A percentile compares a stretch with the other conserved stretches of the same genome.
These are phyloP conservation scores for Delia radicum DNA, from an alignment of 1,140 invertebrate species.

Conservation along the genomic window DNA sequence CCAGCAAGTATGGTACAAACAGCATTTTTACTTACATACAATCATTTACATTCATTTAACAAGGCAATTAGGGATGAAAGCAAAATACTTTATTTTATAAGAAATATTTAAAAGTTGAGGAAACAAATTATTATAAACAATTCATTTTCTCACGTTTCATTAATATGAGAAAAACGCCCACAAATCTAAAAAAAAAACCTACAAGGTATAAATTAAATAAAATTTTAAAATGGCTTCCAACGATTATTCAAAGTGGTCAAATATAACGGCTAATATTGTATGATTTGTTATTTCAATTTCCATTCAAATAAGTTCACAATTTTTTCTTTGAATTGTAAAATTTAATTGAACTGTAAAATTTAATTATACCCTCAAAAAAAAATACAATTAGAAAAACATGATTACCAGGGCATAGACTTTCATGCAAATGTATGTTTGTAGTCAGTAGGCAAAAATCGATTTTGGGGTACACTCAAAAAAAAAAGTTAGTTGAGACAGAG, in stretches of 20 bases:
- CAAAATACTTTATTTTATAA: neutral
- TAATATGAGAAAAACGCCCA: neutral
- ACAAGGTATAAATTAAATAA: neutral
- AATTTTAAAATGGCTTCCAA: neutral
- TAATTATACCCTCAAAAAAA: neutral
- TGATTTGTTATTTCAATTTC: neutral
- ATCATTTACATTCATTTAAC: too few relatives aligned
- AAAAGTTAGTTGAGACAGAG: too few relatives aligned
- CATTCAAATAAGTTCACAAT: too few relatives aligned
- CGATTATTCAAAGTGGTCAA: neutral
- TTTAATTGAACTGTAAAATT: neutral
- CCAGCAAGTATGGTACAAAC: neutral
- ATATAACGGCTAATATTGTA: conserved; percentile 1
- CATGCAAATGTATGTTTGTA: too few relatives aligned
- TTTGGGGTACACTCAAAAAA: too few relatives aligned
- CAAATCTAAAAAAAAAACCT: neutral
- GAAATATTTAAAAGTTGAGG: neutral
- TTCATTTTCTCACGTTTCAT: neutral
- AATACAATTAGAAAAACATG: neutral
- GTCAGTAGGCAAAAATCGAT: too few relatives aligned
- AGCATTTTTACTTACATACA: neutral
- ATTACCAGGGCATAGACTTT: too few relatives aligned
- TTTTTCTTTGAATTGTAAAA: neutral
- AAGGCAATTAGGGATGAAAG: neutral
- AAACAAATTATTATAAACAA: neutral